A percentile compares a stretch with the other conserved stretches of the same genome.
Evolutionary conservation across 2,113 vertebrate genomes (phyloP).

Genomic region (Phodopus roborovskii): DNA sequence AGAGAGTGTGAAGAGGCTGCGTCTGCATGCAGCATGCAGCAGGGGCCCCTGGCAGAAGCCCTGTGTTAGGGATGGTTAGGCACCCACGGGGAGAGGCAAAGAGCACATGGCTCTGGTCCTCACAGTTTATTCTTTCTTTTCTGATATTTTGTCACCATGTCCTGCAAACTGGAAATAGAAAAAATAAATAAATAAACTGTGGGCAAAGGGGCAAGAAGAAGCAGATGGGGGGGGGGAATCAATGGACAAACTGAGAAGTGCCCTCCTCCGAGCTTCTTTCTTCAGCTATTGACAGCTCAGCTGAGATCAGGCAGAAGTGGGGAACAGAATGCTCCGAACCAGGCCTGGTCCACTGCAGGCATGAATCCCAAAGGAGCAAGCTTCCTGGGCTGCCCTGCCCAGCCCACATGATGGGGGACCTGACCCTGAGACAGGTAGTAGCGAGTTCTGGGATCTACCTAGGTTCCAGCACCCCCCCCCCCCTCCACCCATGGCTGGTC

Average conservation of each 20-base stretch:
- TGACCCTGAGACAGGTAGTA: neutral
- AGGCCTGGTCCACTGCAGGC: neutral
- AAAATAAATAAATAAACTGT: conserved; percentile 77
- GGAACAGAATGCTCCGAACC: neutral
- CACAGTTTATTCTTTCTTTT: conserved; percentile 98
- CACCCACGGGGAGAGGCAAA: conserved; percentile 73
- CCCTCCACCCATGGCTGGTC: neutral
- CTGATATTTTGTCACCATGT: conserved; percentile 99
- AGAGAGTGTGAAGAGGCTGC: conserved; percentile 6
- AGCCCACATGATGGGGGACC: neutral
- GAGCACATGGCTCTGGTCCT: conserved; percentile 85
- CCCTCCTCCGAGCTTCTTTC: neutral
- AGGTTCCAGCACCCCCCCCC: no score
- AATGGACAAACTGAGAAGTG: neutral
- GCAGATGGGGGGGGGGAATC: neutral
- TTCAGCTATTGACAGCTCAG: conserved; percentile 61
- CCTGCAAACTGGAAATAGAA: conserved; percentile 94
- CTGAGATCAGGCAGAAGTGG: neutral
- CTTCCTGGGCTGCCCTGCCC: neutral
- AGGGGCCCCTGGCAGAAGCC: conserved; percentile 57
- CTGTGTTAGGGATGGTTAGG: conserved; percentile 83
- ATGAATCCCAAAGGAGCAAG: neutral
- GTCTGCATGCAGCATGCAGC: conserved; percentile 80
- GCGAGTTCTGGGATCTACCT: neutral
- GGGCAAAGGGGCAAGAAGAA: conserved; percentile 61